Evolutionary conservation across 2,113 vertebrate species (phyloP).

Genomic region (Tinamus guttatus): DNA sequence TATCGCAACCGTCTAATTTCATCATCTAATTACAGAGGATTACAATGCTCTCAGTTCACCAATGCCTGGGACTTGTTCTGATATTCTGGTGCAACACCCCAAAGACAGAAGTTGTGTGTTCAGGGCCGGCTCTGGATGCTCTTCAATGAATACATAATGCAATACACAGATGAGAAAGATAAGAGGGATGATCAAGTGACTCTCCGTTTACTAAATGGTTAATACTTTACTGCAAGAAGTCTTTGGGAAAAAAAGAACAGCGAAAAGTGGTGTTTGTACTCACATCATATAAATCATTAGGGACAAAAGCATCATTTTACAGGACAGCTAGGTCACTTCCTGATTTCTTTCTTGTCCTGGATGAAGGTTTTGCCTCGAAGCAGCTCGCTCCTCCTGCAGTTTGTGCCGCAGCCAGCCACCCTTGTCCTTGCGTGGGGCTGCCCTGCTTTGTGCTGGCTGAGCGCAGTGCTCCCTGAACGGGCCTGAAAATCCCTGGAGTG

Average conservation of each 20-base stretch:
- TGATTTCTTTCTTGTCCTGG: background rate
- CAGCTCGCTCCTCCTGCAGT: background rate
- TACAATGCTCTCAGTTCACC: background rate
- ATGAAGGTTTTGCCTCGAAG: background rate
- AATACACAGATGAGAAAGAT: background rate
- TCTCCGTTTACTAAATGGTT: background rate
- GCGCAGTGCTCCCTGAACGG: too few species aligned
- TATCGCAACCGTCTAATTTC: conserved; percentile 1
- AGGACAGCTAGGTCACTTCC: background rate
- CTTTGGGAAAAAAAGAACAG: background rate
- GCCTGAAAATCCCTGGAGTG: background rate
- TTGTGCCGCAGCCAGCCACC: background rate
- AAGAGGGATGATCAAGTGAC: background rate
- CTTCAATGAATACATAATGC: background rate
- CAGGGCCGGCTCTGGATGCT: fast-evolving
- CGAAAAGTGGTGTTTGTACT: background rate
- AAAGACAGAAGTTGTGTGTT: background rate
- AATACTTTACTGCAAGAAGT: background rate
- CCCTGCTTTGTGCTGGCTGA: too few species aligned
- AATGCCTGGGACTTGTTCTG: background rate
- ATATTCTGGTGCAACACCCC: background rate
- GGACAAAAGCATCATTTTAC: background rate
- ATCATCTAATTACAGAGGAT: conserved; percentile 6
- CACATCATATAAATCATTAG: background rate
- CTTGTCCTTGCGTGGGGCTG: too few species aligned